Percentiles rank a stretch among this genome's conserved stretches.
These are phyloP conservation scores for Pantherophis guttatus DNA, from an alignment of 2,113 vertebrate genomes.

Conservation along the genomic window DNA sequence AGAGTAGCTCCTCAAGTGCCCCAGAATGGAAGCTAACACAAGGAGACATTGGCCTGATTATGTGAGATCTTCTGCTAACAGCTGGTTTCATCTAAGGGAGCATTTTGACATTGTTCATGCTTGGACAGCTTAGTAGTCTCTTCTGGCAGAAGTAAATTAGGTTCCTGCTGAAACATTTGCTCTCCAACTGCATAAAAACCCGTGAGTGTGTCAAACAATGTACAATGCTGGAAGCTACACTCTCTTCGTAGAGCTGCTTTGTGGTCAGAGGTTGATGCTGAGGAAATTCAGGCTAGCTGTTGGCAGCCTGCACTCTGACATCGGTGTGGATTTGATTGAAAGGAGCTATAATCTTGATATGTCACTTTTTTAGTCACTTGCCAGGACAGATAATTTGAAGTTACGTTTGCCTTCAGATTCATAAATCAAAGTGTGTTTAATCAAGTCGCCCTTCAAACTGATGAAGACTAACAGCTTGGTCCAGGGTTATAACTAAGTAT, in stretches of 20 bases:
- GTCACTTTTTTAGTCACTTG: not conserved
- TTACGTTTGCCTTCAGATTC: constrained; percentile 44
- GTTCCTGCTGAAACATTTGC: constrained; percentile 70
- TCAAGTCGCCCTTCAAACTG: constrained; percentile 43
- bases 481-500: not conserved
- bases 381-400: constrained; percentile 49
- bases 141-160: constrained; percentile 69
- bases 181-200: constrained; percentile 73
- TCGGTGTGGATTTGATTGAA: constrained; percentile 45
- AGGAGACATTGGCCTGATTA: constrained; percentile 17
- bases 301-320: constrained; percentile 52
- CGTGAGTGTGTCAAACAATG: constrained; percentile 65
- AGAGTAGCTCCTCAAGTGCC: not conserved
- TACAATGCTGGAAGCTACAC: constrained; percentile 62
- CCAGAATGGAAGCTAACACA: not conserved
- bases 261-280: constrained; percentile 64
- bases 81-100: constrained; percentile 50
- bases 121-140: constrained; percentile 63
- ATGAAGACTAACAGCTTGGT: constrained; percentile 15
- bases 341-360: constrained; percentile 38
- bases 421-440: constrained; percentile 40
- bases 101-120: constrained; percentile 58
- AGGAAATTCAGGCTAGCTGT: constrained; percentile 35
- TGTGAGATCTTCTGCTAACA: constrained; percentile 45
- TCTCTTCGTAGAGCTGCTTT: constrained; percentile 63